Conservation (phyloP, 2,113 vertebrate species). For the Forbesichthys agassizii region DNA sequence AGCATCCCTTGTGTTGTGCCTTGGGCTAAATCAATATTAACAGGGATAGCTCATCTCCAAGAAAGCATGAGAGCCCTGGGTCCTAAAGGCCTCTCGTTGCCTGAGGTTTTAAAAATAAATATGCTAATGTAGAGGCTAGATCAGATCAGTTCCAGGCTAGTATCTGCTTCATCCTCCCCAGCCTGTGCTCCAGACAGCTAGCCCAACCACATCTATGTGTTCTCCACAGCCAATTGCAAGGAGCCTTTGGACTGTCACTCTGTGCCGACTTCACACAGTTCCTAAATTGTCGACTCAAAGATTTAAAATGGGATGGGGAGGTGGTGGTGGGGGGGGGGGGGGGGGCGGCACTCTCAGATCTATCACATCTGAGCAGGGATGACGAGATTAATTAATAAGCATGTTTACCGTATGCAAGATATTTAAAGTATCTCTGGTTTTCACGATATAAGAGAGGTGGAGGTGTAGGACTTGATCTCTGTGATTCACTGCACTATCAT, state of each 20-base stretch:
- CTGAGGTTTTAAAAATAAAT: slow-evolving; percentile 20
- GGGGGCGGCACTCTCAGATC: slow-evolving; percentile 32
- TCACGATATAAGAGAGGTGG: too few relatives aligned
- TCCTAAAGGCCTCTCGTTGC: not conserved
- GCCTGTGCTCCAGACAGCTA: slow-evolving; percentile 17
- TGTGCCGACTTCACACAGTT: slow-evolving; percentile 60
- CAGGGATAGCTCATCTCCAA: slow-evolving; percentile 35
- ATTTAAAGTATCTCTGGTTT: too few relatives aligned
- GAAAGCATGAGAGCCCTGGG: slow-evolving; percentile 9
- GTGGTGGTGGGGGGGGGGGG: too few relatives aligned
- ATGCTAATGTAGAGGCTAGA: slow-evolving; percentile 25
- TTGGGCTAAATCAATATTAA: slow-evolving; percentile 33
- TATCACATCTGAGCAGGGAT: slow-evolving; percentile 39
- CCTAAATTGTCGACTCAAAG: slow-evolving; percentile 44
- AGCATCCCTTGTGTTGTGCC: slow-evolving; percentile 10
- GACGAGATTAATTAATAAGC: slow-evolving; percentile 2
- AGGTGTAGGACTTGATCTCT: too few relatives aligned
- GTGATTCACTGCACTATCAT: too few relatives aligned
- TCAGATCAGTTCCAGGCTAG: slow-evolving; percentile 4
- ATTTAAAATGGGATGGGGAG: slow-evolving; percentile 44
- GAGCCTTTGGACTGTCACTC: slow-evolving; percentile 65
- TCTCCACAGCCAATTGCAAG: slow-evolving; percentile 41
- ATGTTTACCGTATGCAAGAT: too few relatives aligned
- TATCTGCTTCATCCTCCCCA: slow-evolving; percentile 11
- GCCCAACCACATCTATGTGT: slow-evolving; percentile 24